Conservation (phyloP, 1,140 invertebrate species). For the Philotrypesis tridentata region DNA sequence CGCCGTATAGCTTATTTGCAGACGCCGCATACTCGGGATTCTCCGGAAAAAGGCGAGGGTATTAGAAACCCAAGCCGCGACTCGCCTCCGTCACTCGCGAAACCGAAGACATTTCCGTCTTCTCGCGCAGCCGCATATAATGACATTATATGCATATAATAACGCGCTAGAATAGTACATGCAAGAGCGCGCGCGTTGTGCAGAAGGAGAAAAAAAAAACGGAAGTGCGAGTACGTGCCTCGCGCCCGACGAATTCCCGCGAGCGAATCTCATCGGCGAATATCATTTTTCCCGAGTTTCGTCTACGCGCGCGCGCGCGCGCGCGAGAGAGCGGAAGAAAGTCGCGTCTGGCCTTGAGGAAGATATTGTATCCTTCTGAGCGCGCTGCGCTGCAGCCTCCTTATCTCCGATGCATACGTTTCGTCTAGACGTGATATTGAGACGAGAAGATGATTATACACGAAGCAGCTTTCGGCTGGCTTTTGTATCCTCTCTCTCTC, state of each 20-base stretch:
- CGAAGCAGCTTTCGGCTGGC: neutral
- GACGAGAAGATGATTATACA: neutral
- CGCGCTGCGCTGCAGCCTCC: neutral
- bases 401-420: constrained; percentile 32
- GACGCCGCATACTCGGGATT: neutral
- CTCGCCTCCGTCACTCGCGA: neutral
- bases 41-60: neutral
- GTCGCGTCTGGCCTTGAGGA: constrained; percentile 1
- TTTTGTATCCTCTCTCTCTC: neutral
- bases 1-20: neutral
- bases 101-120: neutral
- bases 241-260: neutral
- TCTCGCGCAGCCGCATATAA: neutral
- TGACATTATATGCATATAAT: too few species aligned
- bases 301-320: neutral
- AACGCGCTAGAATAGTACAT: too few species aligned
- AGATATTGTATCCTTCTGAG: constrained; percentile 18
- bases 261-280: neutral
- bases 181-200: too few species aligned
- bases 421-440: constrained; percentile 37
- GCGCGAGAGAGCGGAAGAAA: too few species aligned
- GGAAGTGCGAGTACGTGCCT: neutral
- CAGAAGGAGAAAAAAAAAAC: constrained; percentile 1
- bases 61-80: neutral
- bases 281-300: constrained; percentile 24